Percentiles rank a stretch among this genome's conserved stretches.
Conservation (phyloP, 2,888 invertebrate species). For the Azorinus chamasolen region DNA sequence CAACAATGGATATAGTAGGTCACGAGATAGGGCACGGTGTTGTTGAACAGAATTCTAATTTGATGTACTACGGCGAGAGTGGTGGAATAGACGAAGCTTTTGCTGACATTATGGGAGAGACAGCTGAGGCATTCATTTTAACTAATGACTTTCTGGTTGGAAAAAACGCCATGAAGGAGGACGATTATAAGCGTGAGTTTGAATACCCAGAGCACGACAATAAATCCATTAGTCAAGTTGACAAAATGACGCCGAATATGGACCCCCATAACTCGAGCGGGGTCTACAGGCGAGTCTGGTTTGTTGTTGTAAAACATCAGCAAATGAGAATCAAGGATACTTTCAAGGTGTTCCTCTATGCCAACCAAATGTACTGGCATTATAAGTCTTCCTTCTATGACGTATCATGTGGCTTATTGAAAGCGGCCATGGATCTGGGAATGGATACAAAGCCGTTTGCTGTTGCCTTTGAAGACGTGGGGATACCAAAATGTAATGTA, state of each 20-base stretch:
- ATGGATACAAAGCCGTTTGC: constrained; percentile 51
- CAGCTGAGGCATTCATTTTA: constrained; percentile 54
- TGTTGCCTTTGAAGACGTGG: constrained; percentile 68
- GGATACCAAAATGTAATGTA: constrained; percentile 68
- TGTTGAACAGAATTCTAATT: constrained; percentile 65
- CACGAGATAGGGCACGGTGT: constrained; percentile 77
- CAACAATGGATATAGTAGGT: constrained; percentile 66
- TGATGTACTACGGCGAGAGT: constrained; percentile 68
- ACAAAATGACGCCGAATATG: constrained; percentile 53
- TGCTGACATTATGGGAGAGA: constrained; percentile 73
- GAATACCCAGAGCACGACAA: constrained; percentile 67
- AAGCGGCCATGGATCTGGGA: constrained; percentile 72
- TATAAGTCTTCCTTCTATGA: constrained; percentile 57
- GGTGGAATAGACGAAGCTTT: constrained; percentile 77
- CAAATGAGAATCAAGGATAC: constrained; percentile 60
- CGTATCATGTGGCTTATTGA: constrained; percentile 72
- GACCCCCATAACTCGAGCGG: constrained; percentile 75
- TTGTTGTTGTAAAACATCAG: constrained; percentile 57
- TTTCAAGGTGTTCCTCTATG: constrained; percentile 66
- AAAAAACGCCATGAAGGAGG: constrained; percentile 47
- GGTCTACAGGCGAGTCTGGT: constrained; percentile 69
- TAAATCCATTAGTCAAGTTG: constrained; percentile 63
- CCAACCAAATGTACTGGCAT: constrained; percentile 75
- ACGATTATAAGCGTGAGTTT: constrained; percentile 64
- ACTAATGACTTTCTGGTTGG: constrained; percentile 61